Evolutionary conservation across 2,888 invertebrate genomes (phyloP).

Genomic region (Rugalucina vietnamica): DNA sequence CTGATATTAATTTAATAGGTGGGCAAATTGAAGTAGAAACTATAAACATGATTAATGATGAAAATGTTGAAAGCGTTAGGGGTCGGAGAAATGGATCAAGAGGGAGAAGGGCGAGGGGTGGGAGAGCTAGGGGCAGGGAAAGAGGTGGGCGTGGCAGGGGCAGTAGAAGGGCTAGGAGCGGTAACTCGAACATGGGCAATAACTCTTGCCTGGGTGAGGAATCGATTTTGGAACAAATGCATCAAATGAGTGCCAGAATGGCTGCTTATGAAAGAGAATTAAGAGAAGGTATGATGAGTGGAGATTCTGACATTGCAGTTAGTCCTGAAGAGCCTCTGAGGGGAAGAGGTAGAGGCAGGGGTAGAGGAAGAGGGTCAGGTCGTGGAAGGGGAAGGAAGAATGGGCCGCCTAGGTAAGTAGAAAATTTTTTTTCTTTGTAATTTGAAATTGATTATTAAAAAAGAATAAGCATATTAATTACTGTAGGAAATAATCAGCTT

Average conservation of each 20-base stretch:
- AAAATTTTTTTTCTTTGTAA: too few relatives aligned
- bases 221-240: background rate
- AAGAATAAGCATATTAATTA: too few relatives aligned
- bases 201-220: background rate
- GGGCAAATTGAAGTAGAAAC: background rate
- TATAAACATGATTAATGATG: background rate
- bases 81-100: background rate
- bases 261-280: too few relatives aligned
- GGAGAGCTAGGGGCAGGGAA: slow-evolving; percentile 2
- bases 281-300: background rate
- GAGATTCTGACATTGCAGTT: background rate
- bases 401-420: too few relatives aligned
- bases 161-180: too few relatives aligned
- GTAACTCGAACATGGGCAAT: too few relatives aligned
- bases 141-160: background rate
- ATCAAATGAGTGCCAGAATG: too few relatives aligned
- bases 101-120: background rate
- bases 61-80: background rate
- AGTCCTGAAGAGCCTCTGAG: background rate
- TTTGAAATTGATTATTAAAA: too few relatives aligned
- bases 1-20: background rate
- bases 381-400: slow-evolving; percentile 6
- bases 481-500: too few relatives aligned
- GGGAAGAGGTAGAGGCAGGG: slow-evolving; percentile 19
- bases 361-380: background rate